Evolutionary conservation across 1,140 invertebrate species (phyloP).

Genomic region (Atta texana): DNA sequence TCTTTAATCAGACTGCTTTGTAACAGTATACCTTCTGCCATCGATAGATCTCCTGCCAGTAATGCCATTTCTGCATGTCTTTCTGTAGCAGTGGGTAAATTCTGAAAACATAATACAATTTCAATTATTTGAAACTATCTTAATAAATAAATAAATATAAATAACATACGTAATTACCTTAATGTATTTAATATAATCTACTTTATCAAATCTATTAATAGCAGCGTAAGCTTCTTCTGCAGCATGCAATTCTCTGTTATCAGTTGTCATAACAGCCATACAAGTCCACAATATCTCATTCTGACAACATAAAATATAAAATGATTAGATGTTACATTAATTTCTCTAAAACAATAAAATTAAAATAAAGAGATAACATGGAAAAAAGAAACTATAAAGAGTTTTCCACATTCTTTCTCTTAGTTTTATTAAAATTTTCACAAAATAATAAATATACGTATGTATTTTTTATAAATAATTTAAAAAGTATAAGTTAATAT

Average conservation of each 20-base stretch:
- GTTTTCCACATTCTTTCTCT: too few relatives aligned
- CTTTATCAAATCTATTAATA: slow-evolving; percentile 96
- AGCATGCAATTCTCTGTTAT: slow-evolving; percentile 92
- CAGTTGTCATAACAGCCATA: slow-evolving; percentile 94
- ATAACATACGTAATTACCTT: slow-evolving; percentile 85
- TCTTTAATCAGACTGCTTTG: slow-evolving; percentile 92
- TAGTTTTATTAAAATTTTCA: too few relatives aligned
- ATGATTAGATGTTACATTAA: not conserved
- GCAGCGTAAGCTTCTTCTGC: slow-evolving; percentile 98
- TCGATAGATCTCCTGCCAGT: slow-evolving; percentile 91
- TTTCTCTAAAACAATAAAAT: not conserved
- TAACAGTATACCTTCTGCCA: slow-evolving; percentile 94
- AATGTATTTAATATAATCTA: slow-evolving; percentile 94
- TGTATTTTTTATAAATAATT: too few relatives aligned
- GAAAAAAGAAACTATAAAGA: too few relatives aligned
- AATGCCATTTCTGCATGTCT: slow-evolving; percentile 93
- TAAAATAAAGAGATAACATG: not conserved
- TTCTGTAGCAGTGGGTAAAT: slow-evolving; percentile 86
- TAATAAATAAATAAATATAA: not conserved
- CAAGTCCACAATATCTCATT: slow-evolving; percentile 96
- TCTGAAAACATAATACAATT: slow-evolving; percentile 36
- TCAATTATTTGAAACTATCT: not conserved
- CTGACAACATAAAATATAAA: slow-evolving; percentile 79
- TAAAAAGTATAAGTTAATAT: too few relatives aligned
- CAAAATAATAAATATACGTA: too few relatives aligned